phyloP scores from a whole-genome alignment of 2,888 invertebrate species.

The Unio pictorum region DNA sequence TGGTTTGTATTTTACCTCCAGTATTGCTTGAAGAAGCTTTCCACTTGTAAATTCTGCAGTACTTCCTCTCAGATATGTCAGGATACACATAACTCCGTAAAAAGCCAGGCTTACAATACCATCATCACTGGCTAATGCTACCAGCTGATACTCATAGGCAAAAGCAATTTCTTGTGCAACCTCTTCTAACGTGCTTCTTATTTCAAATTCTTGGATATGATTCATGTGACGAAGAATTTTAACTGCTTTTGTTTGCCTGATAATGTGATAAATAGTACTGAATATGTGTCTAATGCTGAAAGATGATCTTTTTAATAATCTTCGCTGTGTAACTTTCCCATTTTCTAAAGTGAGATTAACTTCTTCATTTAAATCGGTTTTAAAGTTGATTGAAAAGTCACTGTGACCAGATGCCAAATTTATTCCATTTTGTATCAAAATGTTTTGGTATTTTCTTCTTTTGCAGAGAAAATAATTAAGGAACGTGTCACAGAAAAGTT shows the following conservation, averaged over 20 bases:
- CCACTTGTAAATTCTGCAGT: constrained; percentile 26
- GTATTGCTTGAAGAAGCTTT: constrained; percentile 33
- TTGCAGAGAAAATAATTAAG: constrained; percentile 30
- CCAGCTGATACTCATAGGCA: constrained; percentile 44
- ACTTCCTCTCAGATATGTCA: constrained; percentile 28
- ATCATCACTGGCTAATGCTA: constrained; percentile 25
- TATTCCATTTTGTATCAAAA: constrained; percentile 31
- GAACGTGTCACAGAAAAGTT: constrained; percentile 22
- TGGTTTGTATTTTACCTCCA: constrained; percentile 20
- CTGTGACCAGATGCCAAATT: constrained; percentile 10
- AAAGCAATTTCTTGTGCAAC: constrained; percentile 31
- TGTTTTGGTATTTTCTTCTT: constrained; percentile 34
- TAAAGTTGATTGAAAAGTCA: constrained; percentile 6
- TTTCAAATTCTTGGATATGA: constrained; percentile 24
- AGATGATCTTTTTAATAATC: constrained; percentile 5
- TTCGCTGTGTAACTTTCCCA: constrained; percentile 12
- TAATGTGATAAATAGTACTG: constrained; percentile 15
- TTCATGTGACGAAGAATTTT: constrained; percentile 30
- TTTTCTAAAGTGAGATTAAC: constrained; percentile 36
- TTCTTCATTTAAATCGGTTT: constrained; percentile 29
- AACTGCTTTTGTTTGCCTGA: constrained; percentile 36
- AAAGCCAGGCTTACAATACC: constrained; percentile 33
- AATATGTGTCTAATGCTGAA: constrained; percentile 14
- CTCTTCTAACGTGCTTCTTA: constrained; percentile 19
- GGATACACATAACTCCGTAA: constrained; percentile 34